Evolutionary conservation across 2,113 vertebrate species (phyloP), one percentile per base, ranked within the genome.

Genomic region (Ictalurus punctatus): DNA sequence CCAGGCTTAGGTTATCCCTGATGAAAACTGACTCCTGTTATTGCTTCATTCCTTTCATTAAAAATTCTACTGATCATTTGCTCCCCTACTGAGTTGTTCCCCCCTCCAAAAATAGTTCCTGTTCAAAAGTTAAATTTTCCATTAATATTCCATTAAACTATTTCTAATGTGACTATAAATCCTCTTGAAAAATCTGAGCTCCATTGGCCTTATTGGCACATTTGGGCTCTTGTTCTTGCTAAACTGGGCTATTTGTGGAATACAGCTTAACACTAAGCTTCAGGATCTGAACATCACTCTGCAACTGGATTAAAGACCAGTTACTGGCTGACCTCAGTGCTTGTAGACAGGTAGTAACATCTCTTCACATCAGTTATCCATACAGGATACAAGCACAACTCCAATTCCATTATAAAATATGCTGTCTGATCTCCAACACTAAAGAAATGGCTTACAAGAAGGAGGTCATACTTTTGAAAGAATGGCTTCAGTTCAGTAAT

Each of bases 41-140:
- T 90, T 25, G 74, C 48, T 61, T 87, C 19, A 34, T 27, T 84
- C 14, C 25, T 79, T 56, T 27, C 44, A 37, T 83, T 61, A 56
- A 40, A 34, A 61, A 61, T 52, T 80, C 25, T n/a, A n/a, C 10
- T 52, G 76, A 7, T 54, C 14, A 2, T 52, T 79, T n/a, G 6
- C 44, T 48, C 6, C 44, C 44, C 44, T 48, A 48, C 44, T 7
- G 44, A 7, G 44, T 48, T 48, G 44, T 7, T 48, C 48, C 48
- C 48, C 48, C 48, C 1, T 1, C 44, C 4, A 52, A 52, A 52
- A 52, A 52, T 12, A 52, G 7, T 48, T 7, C 30, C 16, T 37
- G 30, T 8, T 73, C 30, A 73, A 73, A 37, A 6, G 30, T 73
- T 7, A 7, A 6, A 2, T 76, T 40, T n/a, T n/a, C n/a, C n/a